phyloP scores from a whole-genome alignment of 2,113 vertebrate genomes.

The Echinops telfairi region DNA sequence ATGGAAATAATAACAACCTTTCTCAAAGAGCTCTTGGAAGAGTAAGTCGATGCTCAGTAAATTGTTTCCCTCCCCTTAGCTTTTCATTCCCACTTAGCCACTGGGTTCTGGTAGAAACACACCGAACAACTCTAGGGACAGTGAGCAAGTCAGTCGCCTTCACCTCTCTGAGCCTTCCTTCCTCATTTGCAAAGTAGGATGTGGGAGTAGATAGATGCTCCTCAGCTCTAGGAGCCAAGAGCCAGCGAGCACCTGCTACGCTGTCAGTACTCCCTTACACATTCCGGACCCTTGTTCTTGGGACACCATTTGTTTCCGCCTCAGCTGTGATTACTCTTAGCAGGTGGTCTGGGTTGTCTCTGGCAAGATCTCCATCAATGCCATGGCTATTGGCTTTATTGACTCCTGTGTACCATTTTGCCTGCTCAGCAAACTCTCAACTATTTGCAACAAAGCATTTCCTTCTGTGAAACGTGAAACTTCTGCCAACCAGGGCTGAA shows the following conservation, averaged over 20 bases:
- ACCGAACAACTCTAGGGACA: not conserved
- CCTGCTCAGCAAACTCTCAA: constrained; percentile 60
- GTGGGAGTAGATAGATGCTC: not conserved
- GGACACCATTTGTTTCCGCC: not conserved
- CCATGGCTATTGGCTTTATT: constrained; percentile 80
- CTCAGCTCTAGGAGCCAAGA: not conserved
- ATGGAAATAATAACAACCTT: not conserved
- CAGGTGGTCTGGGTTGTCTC: not conserved
- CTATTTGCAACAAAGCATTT: constrained; percentile 62
- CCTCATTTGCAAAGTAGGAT: not conserved
- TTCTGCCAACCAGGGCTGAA: not conserved
- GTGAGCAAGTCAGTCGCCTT: not conserved
- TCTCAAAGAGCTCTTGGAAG: not conserved
- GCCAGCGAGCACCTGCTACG: not conserved
- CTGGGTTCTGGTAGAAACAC: not conserved
- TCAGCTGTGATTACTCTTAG: constrained; percentile 54
- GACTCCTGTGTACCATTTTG: constrained; percentile 74
- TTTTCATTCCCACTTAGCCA: not conserved
- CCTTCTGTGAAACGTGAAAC: constrained; percentile 26
- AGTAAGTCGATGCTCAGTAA: not conserved
- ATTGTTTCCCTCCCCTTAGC: not conserved
- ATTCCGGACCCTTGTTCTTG: not conserved
- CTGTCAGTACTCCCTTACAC: not conserved
- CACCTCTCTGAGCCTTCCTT: not conserved
- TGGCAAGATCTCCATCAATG: constrained; percentile 81